Base-by-base conservation (phyloP, 2,113 vertebrate species). In the Apteryx mantelli region DNA sequence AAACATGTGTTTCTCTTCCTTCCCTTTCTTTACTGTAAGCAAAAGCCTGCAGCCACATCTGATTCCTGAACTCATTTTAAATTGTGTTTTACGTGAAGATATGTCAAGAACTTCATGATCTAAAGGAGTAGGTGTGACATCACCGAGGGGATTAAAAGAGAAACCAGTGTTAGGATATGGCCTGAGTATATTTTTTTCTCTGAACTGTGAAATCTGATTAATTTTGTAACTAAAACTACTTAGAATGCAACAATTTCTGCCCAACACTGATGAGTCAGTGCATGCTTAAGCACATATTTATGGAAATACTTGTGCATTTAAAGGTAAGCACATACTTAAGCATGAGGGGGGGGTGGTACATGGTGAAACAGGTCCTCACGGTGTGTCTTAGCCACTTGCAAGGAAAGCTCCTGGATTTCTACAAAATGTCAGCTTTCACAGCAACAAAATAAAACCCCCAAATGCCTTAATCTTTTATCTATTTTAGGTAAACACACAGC, bases 331-430 rank as follows among this genome's bases (percentile, higher is more conserved):
- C 7, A 7, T 13, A 30, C 8, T 15, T 8, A 10, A 28, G 28
- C 0, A 1, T 28, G 55, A 28, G 55, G 16, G 30, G 30, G 55
- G 6, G 12, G 18, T 28, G 12, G 11, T 36, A 38, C 13, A n/a
- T 85, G 25, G 11, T 65, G 26, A 56, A 40, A 12, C 7, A 28
- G 28, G 6, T 20, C 8, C 15, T 75, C 25, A 22, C 0, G 1
- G 13, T 16, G 7, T 11, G 6, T 14, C 30, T 50, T 55, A 21
- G 34, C 24, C 18, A 7, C 36, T 26, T 1, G 0, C 48, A 34
- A 63, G 19, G 20, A 71, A 94, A 92, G 2, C 34, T 44, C n/a
- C 11, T 13, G 1, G 1, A 4, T 53, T 66, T 40, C 40, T 42
- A 50, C 46, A 60, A 69, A 85, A 69, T 14, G 42, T 56, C 61